Evolutionary conservation across 2,888 invertebrate species (phyloP).

Genomic region (Amphipyra tragopoginis): DNA sequence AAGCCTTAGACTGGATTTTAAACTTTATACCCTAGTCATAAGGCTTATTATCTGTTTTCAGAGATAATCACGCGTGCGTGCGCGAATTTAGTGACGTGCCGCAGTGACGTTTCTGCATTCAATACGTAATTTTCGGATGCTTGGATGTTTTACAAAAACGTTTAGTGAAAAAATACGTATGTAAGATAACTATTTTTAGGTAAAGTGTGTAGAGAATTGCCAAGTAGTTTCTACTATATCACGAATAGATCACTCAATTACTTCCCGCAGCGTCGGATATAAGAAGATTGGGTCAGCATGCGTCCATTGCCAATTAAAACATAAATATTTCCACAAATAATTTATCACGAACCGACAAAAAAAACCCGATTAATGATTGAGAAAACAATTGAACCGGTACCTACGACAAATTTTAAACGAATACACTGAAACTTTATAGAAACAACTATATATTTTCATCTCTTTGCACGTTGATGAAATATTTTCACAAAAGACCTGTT

Average conservation of each 20-base stretch:
- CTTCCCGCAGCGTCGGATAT: neutral
- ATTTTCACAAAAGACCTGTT: too few species aligned
- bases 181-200: neutral
- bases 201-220: neutral
- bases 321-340: too few species aligned
- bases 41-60: conserved; percentile 9
- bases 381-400: conserved; percentile 1
- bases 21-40: conserved; percentile 17
- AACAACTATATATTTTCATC: neutral
- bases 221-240: neutral
- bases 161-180: neutral
- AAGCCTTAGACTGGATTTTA: conserved; percentile 5
- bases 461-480: neutral
- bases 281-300: neutral
- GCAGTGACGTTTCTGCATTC: conserved; percentile 52
- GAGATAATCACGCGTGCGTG: conserved; percentile 30
- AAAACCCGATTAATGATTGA: neutral
- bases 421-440: neutral
- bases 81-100: conserved; percentile 36
- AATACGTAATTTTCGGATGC: conserved; percentile 5
- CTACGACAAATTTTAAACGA: neutral
- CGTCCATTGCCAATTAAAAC: too few species aligned
- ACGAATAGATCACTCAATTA: neutral
- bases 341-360: too few species aligned
- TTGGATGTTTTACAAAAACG: neutral